Evolutionary conservation across 2,888 invertebrate species (phyloP).

Genomic region (Drepana falcataria): DNA sequence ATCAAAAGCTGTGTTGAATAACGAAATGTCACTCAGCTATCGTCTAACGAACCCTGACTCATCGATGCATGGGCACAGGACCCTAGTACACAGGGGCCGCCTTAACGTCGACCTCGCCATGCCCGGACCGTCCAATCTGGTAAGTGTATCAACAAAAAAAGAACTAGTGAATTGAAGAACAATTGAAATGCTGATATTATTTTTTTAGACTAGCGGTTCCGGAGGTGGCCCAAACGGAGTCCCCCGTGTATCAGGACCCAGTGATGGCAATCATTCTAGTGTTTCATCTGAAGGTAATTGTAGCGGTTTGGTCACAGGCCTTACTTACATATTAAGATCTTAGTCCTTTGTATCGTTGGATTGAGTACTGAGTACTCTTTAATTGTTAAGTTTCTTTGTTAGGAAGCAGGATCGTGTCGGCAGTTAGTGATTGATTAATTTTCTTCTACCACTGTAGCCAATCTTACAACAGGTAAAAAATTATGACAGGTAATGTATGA

Average conservation of each 20-base stretch:
- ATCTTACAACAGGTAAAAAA: too few species aligned
- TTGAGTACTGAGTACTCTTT: too few species aligned
- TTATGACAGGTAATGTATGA: too few species aligned
- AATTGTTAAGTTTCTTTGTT: too few species aligned
- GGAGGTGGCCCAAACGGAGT: slow-evolving; percentile 41
- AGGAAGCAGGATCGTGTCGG: too few species aligned
- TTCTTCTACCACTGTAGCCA: too few species aligned
- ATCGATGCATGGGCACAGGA: slow-evolving; percentile 48
- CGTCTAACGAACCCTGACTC: slow-evolving; percentile 76
- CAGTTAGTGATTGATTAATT: too few species aligned
- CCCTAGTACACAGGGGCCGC: slow-evolving; percentile 44
- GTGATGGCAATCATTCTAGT: slow-evolving; percentile 92
- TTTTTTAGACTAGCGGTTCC: slow-evolving; percentile 44
- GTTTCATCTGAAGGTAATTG: slow-evolving; percentile 92
- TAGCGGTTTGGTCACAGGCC: background rate
- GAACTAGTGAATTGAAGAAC: background rate
- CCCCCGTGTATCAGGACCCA: slow-evolving; percentile 47
- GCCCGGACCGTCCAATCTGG: slow-evolving; percentile 60
- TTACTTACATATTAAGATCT: background rate
- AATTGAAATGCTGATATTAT: slow-evolving; percentile 2
- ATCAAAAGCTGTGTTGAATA: slow-evolving; percentile 89
- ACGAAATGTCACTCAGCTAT: slow-evolving; percentile 82
- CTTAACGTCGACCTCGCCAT: slow-evolving; percentile 72
- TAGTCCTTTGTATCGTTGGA: too few species aligned
- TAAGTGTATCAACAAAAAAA: slow-evolving; percentile 16